Evolutionary conservation across 1,140 invertebrate species (phyloP).

Genomic region (Pantala flavescens): DNA sequence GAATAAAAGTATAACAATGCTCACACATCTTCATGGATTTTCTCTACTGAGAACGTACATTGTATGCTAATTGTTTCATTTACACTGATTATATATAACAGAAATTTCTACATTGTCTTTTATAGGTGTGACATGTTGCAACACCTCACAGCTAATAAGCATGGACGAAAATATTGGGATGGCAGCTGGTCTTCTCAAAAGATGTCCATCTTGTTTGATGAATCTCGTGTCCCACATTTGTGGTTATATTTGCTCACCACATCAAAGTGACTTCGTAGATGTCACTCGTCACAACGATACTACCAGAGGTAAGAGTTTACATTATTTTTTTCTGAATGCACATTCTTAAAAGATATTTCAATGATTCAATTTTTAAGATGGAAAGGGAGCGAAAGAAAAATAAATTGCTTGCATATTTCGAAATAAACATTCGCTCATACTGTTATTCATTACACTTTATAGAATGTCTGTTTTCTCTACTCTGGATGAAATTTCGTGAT

Average conservation of each 20-base stretch:
- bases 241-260: constrained; percentile 46
- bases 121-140: constrained; percentile 38
- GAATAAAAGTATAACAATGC: too few relatives aligned
- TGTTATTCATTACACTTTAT: background rate
- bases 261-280: constrained; percentile 42
- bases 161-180: constrained; percentile 37
- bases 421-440: background rate
- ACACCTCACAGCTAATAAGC: constrained; percentile 34
- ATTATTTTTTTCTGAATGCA: too few relatives aligned
- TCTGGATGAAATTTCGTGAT: background rate
- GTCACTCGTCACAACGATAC: constrained; percentile 26
- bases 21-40: too few relatives aligned
- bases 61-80: too few relatives aligned
- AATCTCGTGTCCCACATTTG: constrained; percentile 49
- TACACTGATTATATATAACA: too few relatives aligned
- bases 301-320: constrained; percentile 26
- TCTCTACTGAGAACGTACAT: too few relatives aligned
- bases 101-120: too few relatives aligned
- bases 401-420: too few relatives aligned
- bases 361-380: too few relatives aligned
- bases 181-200: constrained; percentile 43
- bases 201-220: constrained; percentile 47
- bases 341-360: too few relatives aligned
- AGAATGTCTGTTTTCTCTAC: background rate
- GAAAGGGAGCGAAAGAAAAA: background rate